A percentile compares a stretch with the other conserved stretches of the same genome.
Evolutionary conservation across 2,888 invertebrate species (phyloP).

Genomic region (Drosophila falleni): DNA sequence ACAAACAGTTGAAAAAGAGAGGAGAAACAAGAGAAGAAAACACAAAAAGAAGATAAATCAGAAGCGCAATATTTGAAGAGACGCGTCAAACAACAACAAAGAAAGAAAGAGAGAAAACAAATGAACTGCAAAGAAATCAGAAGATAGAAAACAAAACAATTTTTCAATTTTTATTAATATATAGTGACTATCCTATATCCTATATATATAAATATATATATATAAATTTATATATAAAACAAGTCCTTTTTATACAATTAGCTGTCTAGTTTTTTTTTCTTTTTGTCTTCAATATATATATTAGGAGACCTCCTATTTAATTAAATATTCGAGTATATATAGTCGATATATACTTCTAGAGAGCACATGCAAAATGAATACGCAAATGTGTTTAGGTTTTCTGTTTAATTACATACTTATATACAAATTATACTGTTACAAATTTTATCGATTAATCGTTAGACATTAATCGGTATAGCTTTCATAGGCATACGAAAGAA

Average conservation of each 20-base stretch:
- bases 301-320: background rate
- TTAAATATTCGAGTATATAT: conserved; percentile 9
- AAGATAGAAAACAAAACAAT: conserved; percentile 4
- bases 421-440: conserved; percentile 8
- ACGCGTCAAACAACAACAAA: conserved; percentile 11
- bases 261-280: conserved; percentile 15
- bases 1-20: background rate
- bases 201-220: conserved; percentile 12
- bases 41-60: background rate
- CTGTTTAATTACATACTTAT: conserved; percentile 8
- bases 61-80: conserved; percentile 28
- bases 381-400: conserved; percentile 16
- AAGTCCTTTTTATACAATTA: conserved; percentile 35
- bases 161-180: conserved; percentile 16
- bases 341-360: conserved; percentile 21
- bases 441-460: conserved; percentile 7
- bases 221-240: conserved; percentile 13
- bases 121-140: conserved; percentile 25
- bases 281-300: background rate
- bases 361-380: conserved; percentile 25
- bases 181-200: conserved; percentile 20
- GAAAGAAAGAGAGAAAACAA: conserved; percentile 3
- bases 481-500: conserved; percentile 32
- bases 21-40: background rate
- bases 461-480: conserved; percentile 21